Evolutionary conservation across 2,888 invertebrate genomes (phyloP).

Genomic region (Cloeon dipterum): DNA sequence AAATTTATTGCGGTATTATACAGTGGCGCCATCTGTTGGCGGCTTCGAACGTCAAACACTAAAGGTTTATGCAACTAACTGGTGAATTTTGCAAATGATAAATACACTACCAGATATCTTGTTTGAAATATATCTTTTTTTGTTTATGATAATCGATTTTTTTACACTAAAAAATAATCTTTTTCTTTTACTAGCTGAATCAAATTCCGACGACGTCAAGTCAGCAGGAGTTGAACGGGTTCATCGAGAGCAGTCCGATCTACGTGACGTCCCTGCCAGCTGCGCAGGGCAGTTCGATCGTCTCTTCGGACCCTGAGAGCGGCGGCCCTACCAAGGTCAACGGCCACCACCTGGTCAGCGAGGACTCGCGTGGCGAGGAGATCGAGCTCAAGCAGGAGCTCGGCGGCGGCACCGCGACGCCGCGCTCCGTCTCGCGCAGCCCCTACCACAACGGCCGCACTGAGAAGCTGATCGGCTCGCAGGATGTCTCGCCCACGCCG

Average conservation of each 20-base stretch:
- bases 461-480: constrained; percentile 42
- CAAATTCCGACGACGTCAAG: constrained; percentile 24
- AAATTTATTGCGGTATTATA: too few relatives aligned
- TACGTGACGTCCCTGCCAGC: constrained; percentile 48
- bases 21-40: too few relatives aligned
- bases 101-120: too few relatives aligned
- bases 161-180: too few relatives aligned
- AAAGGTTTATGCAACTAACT: too few relatives aligned
- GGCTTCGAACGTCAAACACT: too few relatives aligned
- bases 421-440: constrained; percentile 10
- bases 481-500: constrained; percentile 5
- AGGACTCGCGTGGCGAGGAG: constrained; percentile 5
- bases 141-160: too few relatives aligned
- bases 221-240: constrained; percentile 42
- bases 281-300: constrained; percentile 10
- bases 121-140: too few relatives aligned
- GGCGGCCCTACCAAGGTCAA: constrained; percentile 15
- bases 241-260: constrained; percentile 59
- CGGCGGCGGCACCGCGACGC: background rate
- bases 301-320: constrained; percentile 8
- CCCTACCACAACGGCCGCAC: constrained; percentile 45
- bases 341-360: constrained; percentile 16
- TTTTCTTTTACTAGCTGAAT: too few relatives aligned
- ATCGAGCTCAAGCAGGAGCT: constrained; percentile 12
- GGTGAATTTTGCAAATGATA: too few relatives aligned